Base-by-base conservation (phyloP, 35 echinoderm and acorn worm species). In the Ptychodera flava region DNA sequence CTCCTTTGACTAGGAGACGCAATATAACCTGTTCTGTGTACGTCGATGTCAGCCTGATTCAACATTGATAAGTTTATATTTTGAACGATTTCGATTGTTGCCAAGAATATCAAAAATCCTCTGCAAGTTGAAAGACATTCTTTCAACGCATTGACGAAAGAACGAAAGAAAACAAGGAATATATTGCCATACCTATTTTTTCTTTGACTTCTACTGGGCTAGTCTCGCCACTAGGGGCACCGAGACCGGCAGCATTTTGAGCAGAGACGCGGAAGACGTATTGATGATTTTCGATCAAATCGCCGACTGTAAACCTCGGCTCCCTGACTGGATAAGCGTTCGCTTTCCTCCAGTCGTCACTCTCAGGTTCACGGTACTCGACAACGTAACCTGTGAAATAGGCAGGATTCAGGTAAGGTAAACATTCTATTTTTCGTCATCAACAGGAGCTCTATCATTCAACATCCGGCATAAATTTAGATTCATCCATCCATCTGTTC, bases 261-360 rank as follows among this genome's bases (percentile, higher is more conserved):
- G 95, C 90, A 15, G 53, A 81, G 22, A 98, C 92, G 76, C 93
- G 85, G 85, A 94, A 94, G 31, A 94, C 95, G 30, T 98, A 98
- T 33, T 92, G 85, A 76, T 84, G 86, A 34, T 92, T 92, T 30
- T 90, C 89, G 33, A 92, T 90, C 0, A 98, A 88, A 29, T 89
- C 92, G 29, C 84, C 90, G 0, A 88, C 92, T 32, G 95, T 98
- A 38, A 92, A 85, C 76, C 82, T 86, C 36, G 87, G 83, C 1
- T 88, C 92, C 37, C 79, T 79, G 34, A 98, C 85, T 1, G 92
- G 95, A 35, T 94, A 94, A 36, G 77, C 87, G 88, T 89, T 98
- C 15, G 90, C 89, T 45, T 90, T 90, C 34, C 82, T 79, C 95
- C 95, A 98, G 31, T 90, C 83, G 16, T 85, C 79, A 1, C 83